These are phyloP conservation scores for Palythoa grandiflora DNA, from an alignment of 92 coral and sea anemone genomes.

Conservation along the genomic window DNA sequence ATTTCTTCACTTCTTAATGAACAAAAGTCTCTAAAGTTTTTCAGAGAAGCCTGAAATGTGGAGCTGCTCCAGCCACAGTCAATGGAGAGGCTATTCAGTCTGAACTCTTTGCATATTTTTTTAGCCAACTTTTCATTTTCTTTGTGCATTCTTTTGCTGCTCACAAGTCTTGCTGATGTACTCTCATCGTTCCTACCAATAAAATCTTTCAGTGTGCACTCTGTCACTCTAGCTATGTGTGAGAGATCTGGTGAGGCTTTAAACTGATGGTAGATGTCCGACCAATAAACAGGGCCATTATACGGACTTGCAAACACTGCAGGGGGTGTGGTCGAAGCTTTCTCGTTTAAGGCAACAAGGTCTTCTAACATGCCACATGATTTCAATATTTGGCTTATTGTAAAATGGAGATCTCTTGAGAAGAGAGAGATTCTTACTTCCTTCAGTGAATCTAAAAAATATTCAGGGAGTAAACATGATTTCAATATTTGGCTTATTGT, in stretches of 20 bases:
- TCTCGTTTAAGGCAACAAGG: constrained; percentile 61
- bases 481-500: too few species aligned
- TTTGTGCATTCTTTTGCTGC: constrained; percentile 51
- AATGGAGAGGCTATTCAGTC: constrained; percentile 48
- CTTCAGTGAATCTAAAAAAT: constrained; percentile 60
- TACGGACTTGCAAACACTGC: constrained; percentile 66
- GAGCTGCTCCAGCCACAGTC: constrained; percentile 79
- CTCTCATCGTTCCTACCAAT: constrained; percentile 60
- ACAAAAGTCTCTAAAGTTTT: constrained; percentile 71
- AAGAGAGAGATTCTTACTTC: constrained; percentile 82
- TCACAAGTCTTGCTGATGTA: constrained; percentile 67
- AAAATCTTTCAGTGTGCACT: constrained; percentile 60
- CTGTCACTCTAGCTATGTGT: constrained; percentile 52
- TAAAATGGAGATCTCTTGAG: constrained; percentile 83
- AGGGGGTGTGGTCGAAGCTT: constrained; percentile 24
- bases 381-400: constrained; percentile 82
- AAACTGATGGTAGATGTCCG: constrained; percentile 72
- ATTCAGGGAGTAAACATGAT: not conserved
- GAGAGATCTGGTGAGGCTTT: constrained; percentile 57
- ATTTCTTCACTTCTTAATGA: constrained; percentile 69
- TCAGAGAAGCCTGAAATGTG: constrained; percentile 73
- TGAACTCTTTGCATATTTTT: constrained; percentile 71
- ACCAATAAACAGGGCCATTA: constrained; percentile 77
- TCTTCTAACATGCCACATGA: constrained; percentile 92
- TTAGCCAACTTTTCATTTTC: constrained; percentile 67